Percentiles rank a stretch among this genome's conserved stretches.
Evolutionary conservation across 2,888 invertebrate genomes (phyloP).

Genomic region (Drosophila meridiana): DNA sequence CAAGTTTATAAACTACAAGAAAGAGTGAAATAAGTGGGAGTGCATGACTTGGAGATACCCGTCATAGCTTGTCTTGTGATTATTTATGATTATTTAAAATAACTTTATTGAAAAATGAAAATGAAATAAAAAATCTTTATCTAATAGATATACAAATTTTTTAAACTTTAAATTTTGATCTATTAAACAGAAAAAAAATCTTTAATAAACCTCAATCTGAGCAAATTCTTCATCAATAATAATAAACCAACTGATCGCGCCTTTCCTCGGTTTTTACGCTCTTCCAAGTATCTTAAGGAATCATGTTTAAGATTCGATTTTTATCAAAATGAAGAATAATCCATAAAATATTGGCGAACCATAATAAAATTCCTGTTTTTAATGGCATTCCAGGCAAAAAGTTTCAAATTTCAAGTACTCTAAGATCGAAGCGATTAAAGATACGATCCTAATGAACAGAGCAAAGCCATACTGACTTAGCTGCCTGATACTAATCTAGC

Average conservation of each 20-base stretch:
- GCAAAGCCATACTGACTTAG: background rate
- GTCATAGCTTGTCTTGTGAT: too few species aligned
- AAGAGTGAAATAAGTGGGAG: background rate
- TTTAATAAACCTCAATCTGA: too few species aligned
- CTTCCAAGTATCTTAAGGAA: background rate
- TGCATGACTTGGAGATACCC: background rate
- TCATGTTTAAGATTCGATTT: background rate
- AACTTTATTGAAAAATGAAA: too few species aligned
- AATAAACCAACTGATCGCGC: too few species aligned
- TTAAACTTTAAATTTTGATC: too few species aligned
- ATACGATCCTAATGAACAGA: background rate
- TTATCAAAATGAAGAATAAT: background rate
- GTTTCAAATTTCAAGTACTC: background rate
- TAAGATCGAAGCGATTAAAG: background rate
- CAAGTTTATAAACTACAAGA: conserved; percentile 51
- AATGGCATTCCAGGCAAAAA: background rate
- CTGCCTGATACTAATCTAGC: background rate
- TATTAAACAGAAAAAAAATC: too few species aligned
- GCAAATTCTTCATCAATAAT: too few species aligned
- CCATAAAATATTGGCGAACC: background rate
- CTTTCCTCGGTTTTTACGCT: too few species aligned
- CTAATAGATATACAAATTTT: too few species aligned
- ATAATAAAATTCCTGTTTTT: background rate
- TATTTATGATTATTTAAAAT: too few species aligned
- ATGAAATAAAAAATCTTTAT: too few species aligned